Conservation (phyloP, 2,888 invertebrate species). For the Napeogenes inachia region DNA sequence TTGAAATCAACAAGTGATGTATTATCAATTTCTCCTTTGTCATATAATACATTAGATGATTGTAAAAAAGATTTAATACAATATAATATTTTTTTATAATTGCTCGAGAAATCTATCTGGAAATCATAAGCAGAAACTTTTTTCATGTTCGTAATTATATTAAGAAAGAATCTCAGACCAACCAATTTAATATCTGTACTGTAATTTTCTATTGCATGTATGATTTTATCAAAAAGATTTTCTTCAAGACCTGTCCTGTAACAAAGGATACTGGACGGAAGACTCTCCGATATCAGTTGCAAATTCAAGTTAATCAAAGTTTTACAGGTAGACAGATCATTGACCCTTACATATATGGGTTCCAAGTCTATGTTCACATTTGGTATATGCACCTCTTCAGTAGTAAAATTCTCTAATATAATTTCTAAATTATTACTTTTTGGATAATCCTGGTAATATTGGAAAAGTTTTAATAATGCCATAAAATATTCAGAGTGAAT, state of each 20-base stretch:
- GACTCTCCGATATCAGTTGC: slow-evolving; percentile 57
- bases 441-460: slow-evolving; percentile 55
- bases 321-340: slow-evolving; percentile 53
- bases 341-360: slow-evolving; percentile 59
- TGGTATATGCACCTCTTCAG: slow-evolving; percentile 55
- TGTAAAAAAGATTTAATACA: slow-evolving; percentile 50
- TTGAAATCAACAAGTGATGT: slow-evolving; percentile 47
- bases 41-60: slow-evolving; percentile 47
- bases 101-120: slow-evolving; percentile 42
- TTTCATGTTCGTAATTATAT: slow-evolving; percentile 52
- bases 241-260: slow-evolving; percentile 36
- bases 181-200: slow-evolving; percentile 57
- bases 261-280: slow-evolving; percentile 52
- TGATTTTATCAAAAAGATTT: slow-evolving; percentile 42
- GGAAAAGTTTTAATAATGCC: slow-evolving; percentile 58
- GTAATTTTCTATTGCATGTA: slow-evolving; percentile 55
- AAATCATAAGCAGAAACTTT: slow-evolving; percentile 46
- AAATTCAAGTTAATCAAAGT: slow-evolving; percentile 53
- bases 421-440: slow-evolving; percentile 34
- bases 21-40: slow-evolving; percentile 51
- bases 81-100: slow-evolving; percentile 44
- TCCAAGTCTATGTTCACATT: slow-evolving; percentile 60
- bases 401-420: slow-evolving; percentile 64
- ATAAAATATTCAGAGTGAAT: slow-evolving; percentile 69
- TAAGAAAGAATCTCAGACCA: slow-evolving; percentile 54